These are phyloP conservation scores for Pangasius djambal DNA, from an alignment of 2,797 vertebrate species.

Conservation along the genomic window DNA sequence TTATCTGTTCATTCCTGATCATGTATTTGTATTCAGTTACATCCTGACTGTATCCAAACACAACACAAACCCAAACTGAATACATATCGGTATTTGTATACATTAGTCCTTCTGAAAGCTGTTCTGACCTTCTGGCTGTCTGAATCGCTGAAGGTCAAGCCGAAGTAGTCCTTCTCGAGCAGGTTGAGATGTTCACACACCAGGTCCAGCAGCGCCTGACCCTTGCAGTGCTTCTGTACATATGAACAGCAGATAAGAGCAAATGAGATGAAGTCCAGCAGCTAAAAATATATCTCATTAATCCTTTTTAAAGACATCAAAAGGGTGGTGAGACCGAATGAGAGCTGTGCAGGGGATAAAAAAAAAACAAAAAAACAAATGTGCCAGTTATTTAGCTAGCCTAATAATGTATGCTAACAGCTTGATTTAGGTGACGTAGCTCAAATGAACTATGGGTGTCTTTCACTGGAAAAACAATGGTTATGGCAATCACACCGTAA, in stretches of 20 bases:
- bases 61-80: neutral
- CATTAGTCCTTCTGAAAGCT: neutral
- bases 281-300: neutral
- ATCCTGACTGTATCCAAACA: neutral
- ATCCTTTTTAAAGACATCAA: too few species aligned
- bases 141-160: conserved; percentile 89
- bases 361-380: neutral
- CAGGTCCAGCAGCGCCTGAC: conserved; percentile 89
- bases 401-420: neutral
- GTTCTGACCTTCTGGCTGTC: conserved; percentile 92
- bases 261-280: neutral
- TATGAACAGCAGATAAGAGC: conserved; percentile 47
- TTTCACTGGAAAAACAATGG: neutral
- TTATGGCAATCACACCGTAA: neutral
- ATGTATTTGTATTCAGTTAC: neutral
- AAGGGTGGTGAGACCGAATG: neutral
- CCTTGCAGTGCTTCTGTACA: conserved; percentile 90
- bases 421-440: neutral
- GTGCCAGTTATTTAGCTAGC: neutral
- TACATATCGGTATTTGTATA: neutral
- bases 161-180: conserved; percentile 97
- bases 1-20: neutral
- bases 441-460: neutral
- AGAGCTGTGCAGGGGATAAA: neutral
- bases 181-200: conserved; percentile 96